Conservation (phyloP, 2,888 invertebrate genomes). For the Trissolcus japonicus region DNA sequence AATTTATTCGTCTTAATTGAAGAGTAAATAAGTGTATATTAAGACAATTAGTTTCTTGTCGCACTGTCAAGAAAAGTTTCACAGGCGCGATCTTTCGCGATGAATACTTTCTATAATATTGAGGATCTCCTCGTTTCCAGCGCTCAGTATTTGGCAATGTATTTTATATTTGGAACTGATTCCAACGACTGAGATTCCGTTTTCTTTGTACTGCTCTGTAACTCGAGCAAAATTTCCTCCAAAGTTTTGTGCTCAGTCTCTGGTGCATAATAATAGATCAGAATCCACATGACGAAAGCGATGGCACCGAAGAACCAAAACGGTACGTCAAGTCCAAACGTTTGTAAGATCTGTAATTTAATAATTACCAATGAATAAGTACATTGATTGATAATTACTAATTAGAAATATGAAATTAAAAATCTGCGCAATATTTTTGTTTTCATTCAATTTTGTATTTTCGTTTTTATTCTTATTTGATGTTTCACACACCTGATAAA, state of each 20-base stretch:
- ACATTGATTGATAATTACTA: background rate
- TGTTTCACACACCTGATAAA: conserved; percentile 68
- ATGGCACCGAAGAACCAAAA: conserved; percentile 68
- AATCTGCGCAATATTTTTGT: too few relatives aligned
- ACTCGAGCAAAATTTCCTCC: conserved; percentile 71
- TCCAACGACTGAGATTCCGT: background rate
- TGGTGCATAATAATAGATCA: conserved; percentile 71
- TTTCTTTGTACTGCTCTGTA: conserved; percentile 56
- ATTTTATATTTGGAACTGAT: background rate
- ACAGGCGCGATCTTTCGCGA: background rate
- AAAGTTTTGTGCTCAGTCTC: conserved; percentile 74
- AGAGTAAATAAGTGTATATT: conserved; percentile 30
- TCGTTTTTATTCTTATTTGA: background rate
- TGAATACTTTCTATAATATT: conserved; percentile 12
- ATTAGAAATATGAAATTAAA: background rate
- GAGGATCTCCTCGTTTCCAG: background rate
- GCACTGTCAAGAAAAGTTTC: conserved; percentile 2
- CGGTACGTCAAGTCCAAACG: conserved; percentile 67
- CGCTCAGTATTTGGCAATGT: background rate
- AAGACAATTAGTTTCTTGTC: conserved; percentile 23
- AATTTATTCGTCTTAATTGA: conserved; percentile 28
- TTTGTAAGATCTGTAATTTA: conserved; percentile 45
- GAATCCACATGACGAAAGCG: conserved; percentile 67
- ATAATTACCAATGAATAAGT: background rate
- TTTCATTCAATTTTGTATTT: background rate